Conservation (phyloP, 2,888 invertebrate genomes). For the Hemistola chrysoprasaria region DNA sequence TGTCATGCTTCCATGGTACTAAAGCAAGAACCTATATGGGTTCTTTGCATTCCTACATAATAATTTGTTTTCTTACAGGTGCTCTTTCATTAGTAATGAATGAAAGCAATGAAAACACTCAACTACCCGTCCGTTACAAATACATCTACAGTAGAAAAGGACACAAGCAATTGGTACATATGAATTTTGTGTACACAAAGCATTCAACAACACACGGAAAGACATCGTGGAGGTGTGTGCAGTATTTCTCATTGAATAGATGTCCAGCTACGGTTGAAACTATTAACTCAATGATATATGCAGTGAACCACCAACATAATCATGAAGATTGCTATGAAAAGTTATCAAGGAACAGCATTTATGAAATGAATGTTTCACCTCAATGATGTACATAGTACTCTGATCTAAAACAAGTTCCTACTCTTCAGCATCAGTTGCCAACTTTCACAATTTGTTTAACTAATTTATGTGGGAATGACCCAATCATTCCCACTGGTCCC, state of each 20-base stretch:
- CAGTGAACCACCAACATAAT: conserved; percentile 75
- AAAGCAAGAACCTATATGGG: too few relatives aligned
- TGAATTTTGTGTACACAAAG: conserved; percentile 79
- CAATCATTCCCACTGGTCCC: too few relatives aligned
- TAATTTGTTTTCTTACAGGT: too few relatives aligned
- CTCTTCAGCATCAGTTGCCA: conserved; percentile 20
- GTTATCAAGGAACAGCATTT: conserved; percentile 69
- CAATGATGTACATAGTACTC: conserved; percentile 52
- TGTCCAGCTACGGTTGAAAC: conserved; percentile 79
- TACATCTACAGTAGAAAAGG: conserved; percentile 80
- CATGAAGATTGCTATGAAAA: conserved; percentile 77
- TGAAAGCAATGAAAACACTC: conserved; percentile 59
- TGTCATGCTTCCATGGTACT: too few relatives aligned
- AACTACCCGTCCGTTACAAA: conserved; percentile 68
- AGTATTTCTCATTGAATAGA: conserved; percentile 76
- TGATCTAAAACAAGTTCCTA: conserved; percentile 32
- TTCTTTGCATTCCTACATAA: too few relatives aligned
- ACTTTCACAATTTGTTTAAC: conserved; percentile 36
- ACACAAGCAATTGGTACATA: conserved; percentile 77
- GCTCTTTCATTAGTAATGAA: conserved; percentile 73
- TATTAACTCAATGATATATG: conserved; percentile 73
- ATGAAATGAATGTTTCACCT: conserved; percentile 72
- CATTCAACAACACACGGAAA: conserved; percentile 79
- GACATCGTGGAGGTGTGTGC: conserved; percentile 78
- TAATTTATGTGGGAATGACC: too few relatives aligned